Base-by-base conservation (phyloP, 1,140 invertebrate species). In the Euwallacea fornicatus region DNA sequence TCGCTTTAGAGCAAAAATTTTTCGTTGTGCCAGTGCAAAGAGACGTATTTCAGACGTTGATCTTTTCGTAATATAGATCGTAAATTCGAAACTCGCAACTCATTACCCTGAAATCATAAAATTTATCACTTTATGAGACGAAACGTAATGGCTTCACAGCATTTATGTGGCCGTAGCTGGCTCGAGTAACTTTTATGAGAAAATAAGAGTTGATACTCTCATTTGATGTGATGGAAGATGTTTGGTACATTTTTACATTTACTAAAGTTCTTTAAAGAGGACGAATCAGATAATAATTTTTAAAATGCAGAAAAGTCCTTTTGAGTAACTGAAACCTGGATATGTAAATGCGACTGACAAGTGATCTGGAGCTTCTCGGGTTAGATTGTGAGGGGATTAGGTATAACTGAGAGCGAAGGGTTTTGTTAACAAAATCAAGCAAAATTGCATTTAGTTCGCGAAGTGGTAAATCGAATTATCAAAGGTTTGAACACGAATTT, bases 41-140 rank as follows among this genome's bases (percentile, higher is more conserved):
- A 56, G 8, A n/a, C 11, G 16, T n/a, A n/a, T 21, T 16, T 13
- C 55, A 56, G 16, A 56, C 11, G 11, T 56, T 11, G 11, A 11
- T 11, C 10, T 15, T n/a, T 56, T 16, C 1, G 1, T 16, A 56
- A 56, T 56, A 58, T 10, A 58, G n/a, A 15, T 58, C 55, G 21
- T 58, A 58, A 58, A 13, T 58, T 33, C 21, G 13, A 21, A 58
- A 15, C 13, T 58, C 21, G 2, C 55, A 58, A 33, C 21, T 33
- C 55, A 58, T 58, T 58, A 58, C 55, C 10, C 21, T n/a, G 21
- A 6, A 58, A 58, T 16, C 55, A 33, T 58, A 58, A 58, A 58
- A 15, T 58, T 58, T 58, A 58, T 58, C 55, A 58, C 21, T 58
- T 58, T 7, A 58, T 33, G 55, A 33, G 21, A 15, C 55, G n/a